phyloP scores from a whole-genome alignment of 2,888 invertebrate genomes.

The Asteroscopus sphinx region DNA sequence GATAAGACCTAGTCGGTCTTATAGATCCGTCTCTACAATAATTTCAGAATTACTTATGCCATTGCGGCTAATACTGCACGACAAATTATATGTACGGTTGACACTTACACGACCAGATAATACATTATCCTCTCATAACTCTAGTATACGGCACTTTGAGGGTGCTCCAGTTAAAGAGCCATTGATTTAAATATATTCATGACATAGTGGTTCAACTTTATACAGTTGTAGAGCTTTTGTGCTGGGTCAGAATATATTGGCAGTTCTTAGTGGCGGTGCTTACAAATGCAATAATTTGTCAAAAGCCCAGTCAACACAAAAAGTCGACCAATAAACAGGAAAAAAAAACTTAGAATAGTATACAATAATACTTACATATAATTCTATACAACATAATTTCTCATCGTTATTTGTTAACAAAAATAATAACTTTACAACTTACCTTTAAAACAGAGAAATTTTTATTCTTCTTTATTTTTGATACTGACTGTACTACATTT shows the following conservation, averaged over 20 bases:
- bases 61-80: constrained; percentile 15
- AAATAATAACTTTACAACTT: too few species aligned
- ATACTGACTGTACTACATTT: constrained; percentile 4
- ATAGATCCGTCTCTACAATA: constrained; percentile 34
- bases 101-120: constrained; percentile 45
- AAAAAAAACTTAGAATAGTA: too few species aligned
- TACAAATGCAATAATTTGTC: too few species aligned
- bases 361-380: too few species aligned
- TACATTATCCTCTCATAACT: constrained; percentile 44
- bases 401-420: too few species aligned
- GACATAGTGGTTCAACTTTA: constrained; percentile 28
- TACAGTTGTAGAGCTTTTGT: constrained; percentile 7
- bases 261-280: too few species aligned
- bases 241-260: too few species aligned
- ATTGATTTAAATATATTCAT: constrained; percentile 36
- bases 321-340: too few species aligned
- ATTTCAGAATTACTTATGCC: constrained; percentile 37
- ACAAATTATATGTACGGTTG: constrained; percentile 41
- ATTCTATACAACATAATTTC: too few species aligned
- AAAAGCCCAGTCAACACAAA: too few species aligned
- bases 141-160: constrained; percentile 36
- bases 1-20: constrained; percentile 4
- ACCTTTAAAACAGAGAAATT: too few species aligned
- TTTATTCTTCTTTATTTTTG: too few species aligned
- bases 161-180: constrained; percentile 50